phyloP scores from a whole-genome alignment of 2,888 invertebrate species.

The Caenorhabditis sulstoni region DNA sequence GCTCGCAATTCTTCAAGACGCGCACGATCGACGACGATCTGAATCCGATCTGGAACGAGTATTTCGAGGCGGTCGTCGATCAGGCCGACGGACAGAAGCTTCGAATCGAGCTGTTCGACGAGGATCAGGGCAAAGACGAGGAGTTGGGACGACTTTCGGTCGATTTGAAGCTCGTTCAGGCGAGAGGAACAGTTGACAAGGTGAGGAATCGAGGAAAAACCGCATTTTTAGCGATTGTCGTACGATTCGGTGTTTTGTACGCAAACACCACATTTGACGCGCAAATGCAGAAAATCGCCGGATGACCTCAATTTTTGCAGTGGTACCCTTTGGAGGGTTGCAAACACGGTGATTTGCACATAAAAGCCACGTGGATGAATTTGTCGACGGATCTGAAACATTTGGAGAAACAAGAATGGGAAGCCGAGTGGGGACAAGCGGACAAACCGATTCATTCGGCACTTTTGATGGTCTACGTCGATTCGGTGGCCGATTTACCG shows the following conservation, averaged over 20 bases:
- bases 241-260: neutral
- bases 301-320: constrained; percentile 84
- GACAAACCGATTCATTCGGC: constrained; percentile 82
- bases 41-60: constrained; percentile 96
- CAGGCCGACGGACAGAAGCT: constrained; percentile 76
- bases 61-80: constrained; percentile 87
- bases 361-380: constrained; percentile 92
- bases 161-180: constrained; percentile 84
- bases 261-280: neutral
- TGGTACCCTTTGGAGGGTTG: constrained; percentile 96
- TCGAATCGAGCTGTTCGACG: constrained; percentile 89
- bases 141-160: constrained; percentile 90
- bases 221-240: neutral
- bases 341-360: constrained; percentile 93
- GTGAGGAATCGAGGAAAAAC: constrained; percentile 36
- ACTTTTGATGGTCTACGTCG: constrained; percentile 89
- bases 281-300: no score
- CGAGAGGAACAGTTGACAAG: constrained; percentile 86
- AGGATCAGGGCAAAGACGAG: constrained; percentile 93
- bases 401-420: constrained; percentile 67
- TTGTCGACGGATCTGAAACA: constrained; percentile 82
- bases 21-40: constrained; percentile 94
- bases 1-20: constrained; percentile 94
- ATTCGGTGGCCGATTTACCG: constrained; percentile 92
- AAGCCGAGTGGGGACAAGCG: constrained; percentile 71